phyloP scores from a whole-genome alignment of 2,888 invertebrate species.

The Chrysotoxum bicinctum region DNA sequence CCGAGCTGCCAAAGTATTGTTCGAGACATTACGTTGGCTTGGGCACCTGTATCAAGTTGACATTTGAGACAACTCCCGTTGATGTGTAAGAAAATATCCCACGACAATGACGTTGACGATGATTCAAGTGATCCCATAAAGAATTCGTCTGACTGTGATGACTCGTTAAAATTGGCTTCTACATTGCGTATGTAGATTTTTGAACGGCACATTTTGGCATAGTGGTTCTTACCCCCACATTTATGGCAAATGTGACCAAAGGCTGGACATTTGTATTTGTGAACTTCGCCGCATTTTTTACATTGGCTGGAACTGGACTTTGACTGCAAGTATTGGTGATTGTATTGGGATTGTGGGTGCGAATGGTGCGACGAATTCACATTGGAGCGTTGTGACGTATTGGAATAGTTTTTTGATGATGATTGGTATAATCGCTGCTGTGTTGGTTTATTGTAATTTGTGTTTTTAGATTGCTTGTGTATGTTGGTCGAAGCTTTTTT shows the following conservation, averaged over 20 bases:
- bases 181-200: constrained; percentile 23
- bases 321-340: no score
- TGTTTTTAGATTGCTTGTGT: no score
- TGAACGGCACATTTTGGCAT: constrained; percentile 7
- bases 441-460: no score
- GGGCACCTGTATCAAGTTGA: constrained; percentile 45
- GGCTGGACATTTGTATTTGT: constrained; percentile 14
- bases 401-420: no score
- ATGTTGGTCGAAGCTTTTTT: no score
- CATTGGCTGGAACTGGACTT: no score
- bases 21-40: constrained; percentile 34
- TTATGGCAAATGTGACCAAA: constrained; percentile 20
- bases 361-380: no score
- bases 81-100: neutral
- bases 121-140: neutral
- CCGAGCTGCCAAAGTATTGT: neutral
- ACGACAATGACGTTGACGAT: constrained; percentile 8
- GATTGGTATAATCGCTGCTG: no score
- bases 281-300: constrained; percentile 13
- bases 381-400: no score
- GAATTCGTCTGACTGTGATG: constrained; percentile 5
- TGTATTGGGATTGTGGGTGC: no score
- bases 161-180: neutral
- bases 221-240: constrained; percentile 6
- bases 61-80: constrained; percentile 4